These are phyloP conservation scores for Athene noctua DNA, from an alignment of 2,113 vertebrate genomes.

Conservation along the genomic window DNA sequence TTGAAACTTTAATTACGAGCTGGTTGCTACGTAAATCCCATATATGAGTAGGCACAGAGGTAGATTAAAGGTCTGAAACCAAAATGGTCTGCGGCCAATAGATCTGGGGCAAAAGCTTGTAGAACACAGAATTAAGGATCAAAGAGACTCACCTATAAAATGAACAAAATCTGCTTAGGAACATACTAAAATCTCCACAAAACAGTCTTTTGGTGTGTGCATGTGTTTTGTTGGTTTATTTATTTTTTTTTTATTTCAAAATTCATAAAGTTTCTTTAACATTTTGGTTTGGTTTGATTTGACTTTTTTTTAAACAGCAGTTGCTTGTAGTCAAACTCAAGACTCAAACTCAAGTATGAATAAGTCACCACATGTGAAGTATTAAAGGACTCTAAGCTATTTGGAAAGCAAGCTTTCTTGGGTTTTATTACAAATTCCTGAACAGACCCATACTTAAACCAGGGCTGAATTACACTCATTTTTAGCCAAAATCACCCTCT, in stretches of 20 bases:
- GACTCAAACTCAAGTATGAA: conserved; percentile 48
- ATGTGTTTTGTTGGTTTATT: conserved; percentile 40
- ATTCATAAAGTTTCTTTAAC: conserved; percentile 26
- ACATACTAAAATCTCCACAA: not conserved
- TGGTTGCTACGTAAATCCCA: not conserved
- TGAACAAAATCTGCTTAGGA: not conserved
- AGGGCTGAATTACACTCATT: not conserved
- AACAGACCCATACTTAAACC: not conserved
- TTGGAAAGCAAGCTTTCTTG: conserved; percentile 19
- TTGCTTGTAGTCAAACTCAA: conserved; percentile 60
- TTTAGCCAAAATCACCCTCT: not conserved
- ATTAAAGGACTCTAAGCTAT: not conserved
- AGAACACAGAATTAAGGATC: not conserved
- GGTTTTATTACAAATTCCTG: not conserved
- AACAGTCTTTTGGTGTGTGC: conserved; percentile 49
- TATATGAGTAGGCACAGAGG: not conserved
- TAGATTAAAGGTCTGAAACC: not conserved
- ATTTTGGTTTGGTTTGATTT: conserved; percentile 48
- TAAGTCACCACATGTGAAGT: conserved; percentile 17
- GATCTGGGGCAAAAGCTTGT: not conserved
- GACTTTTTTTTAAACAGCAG: conserved; percentile 19
- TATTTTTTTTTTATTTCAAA: not conserved
- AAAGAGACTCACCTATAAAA: not conserved
- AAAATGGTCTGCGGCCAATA: not conserved
- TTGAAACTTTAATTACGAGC: not conserved